Evolutionary conservation across 2,797 vertebrate species (phyloP).

Genomic region (Bovichtus variegatus): DNA sequence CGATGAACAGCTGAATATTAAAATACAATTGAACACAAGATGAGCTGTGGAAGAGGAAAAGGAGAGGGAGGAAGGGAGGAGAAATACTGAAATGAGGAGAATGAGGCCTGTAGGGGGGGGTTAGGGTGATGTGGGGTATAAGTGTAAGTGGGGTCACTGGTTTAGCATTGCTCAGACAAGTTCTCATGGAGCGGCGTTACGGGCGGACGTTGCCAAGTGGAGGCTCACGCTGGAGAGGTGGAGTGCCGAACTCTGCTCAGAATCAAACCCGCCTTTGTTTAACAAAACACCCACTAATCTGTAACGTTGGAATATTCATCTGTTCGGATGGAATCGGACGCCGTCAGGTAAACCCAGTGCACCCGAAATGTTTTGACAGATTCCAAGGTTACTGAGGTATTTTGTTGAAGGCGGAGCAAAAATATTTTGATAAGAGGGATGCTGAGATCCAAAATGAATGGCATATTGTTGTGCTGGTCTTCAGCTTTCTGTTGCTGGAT

Average conservation of each 20-base stretch:
- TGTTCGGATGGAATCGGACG: conserved; percentile 64
- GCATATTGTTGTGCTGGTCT: conserved; percentile 70
- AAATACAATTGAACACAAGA: not conserved
- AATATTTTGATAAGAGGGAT: conserved; percentile 82
- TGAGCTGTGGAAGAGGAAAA: not conserved
- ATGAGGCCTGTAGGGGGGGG: conserved; percentile 21
- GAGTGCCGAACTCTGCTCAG: conserved; percentile 68
- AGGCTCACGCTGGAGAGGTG: conserved; percentile 65
- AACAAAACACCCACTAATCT: conserved; percentile 72
- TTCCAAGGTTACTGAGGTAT: conserved; percentile 82
- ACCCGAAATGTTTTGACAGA: conserved; percentile 82
- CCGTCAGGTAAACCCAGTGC: conserved; percentile 77
- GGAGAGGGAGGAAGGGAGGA: conserved; percentile 11
- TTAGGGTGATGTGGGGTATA: conserved; percentile 40
- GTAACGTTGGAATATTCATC: conserved; percentile 69
- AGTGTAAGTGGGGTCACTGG: conserved; percentile 66
- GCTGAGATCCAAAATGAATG: conserved; percentile 74
- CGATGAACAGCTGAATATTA: too few species aligned
- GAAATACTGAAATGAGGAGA: conserved; percentile 31
- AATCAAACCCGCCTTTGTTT: conserved; percentile 82
- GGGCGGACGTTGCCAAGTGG: conserved; percentile 60
- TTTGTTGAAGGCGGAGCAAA: conserved; percentile 76
- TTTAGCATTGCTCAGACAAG: conserved; percentile 75
- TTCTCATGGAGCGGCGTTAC: conserved; percentile 67
- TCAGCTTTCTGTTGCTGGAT: conserved; percentile 55